Percentiles rank a stretch among this genome's conserved stretches.
phyloP scores from a whole-genome alignment of 2,113 vertebrate species.

The Cyanistes caeruleus region DNA sequence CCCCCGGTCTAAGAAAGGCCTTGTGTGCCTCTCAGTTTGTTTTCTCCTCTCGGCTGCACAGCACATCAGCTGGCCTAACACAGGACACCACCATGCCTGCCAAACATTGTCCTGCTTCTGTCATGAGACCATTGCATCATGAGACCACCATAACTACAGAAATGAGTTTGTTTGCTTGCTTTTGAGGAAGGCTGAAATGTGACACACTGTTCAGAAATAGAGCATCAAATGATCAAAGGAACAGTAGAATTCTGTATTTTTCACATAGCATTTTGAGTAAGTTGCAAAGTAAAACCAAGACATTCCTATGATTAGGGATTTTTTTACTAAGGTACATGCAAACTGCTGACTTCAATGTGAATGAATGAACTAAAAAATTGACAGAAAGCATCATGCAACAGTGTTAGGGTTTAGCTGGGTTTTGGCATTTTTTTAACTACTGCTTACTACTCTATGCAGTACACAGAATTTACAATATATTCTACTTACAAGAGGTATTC shows the following conservation, averaged over 20 bases:
- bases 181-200: neutral
- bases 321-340: neutral
- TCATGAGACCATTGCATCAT: constrained; percentile 54
- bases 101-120: constrained; percentile 40
- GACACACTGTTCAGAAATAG: constrained; percentile 33
- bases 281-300: neutral
- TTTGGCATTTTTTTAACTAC: too few relatives aligned
- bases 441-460: neutral
- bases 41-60: constrained; percentile 5
- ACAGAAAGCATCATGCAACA: neutral
- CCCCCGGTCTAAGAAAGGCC: neutral
- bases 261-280: neutral
- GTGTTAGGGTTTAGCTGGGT: neutral
- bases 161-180: constrained; percentile 32
- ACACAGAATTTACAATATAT: neutral
- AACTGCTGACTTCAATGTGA: neutral
- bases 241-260: neutral
- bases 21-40: constrained; percentile 34
- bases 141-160: constrained; percentile 42
- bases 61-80: constrained; percentile 24
- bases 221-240: neutral
- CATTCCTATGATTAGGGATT: fast-evolving
- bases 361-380: neutral
- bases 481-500: neutral
- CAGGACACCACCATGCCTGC: neutral